Conservation (phyloP, 2,797 vertebrate species). For the Mus spretus region DNA sequence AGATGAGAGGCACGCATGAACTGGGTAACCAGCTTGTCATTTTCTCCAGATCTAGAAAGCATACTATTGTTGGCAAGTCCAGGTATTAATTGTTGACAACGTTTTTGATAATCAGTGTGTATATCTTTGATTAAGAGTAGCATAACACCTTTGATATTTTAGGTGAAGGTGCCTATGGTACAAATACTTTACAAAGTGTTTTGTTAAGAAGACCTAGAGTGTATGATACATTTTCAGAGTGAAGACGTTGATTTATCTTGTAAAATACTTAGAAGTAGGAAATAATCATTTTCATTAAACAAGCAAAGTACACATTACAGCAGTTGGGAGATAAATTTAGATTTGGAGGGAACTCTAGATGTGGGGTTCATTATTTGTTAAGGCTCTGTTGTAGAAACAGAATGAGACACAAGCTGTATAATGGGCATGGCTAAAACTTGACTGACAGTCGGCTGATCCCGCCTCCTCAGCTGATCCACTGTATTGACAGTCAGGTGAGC, state of each 20-base stretch:
- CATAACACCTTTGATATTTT: background rate
- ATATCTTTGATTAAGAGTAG: background rate
- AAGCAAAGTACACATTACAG: slow-evolving; percentile 56
- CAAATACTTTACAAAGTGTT: background rate
- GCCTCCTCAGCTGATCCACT: background rate
- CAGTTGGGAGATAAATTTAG: slow-evolving; percentile 51
- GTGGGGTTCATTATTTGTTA: slow-evolving; percentile 57
- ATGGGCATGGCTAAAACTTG: background rate
- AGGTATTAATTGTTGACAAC: background rate
- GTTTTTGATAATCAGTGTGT: slow-evolving; percentile 2
- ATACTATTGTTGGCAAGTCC: background rate
- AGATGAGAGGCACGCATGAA: background rate
- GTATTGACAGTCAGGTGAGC: background rate
- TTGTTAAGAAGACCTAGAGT: slow-evolving; percentile 43
- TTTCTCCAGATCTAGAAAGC: background rate
- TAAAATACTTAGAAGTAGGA: slow-evolving; percentile 66
- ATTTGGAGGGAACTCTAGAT: background rate
- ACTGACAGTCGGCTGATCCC: background rate
- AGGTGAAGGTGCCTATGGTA: background rate
- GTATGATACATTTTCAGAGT: slow-evolving; percentile 28
- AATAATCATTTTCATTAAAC: slow-evolving; percentile 59
- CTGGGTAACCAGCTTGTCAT: background rate
- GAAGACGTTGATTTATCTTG: slow-evolving; percentile 54
- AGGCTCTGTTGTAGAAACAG: background rate
- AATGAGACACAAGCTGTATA: background rate